Base-by-base conservation (phyloP, 2,888 invertebrate genomes). In the Limenitis camilla region DNA sequence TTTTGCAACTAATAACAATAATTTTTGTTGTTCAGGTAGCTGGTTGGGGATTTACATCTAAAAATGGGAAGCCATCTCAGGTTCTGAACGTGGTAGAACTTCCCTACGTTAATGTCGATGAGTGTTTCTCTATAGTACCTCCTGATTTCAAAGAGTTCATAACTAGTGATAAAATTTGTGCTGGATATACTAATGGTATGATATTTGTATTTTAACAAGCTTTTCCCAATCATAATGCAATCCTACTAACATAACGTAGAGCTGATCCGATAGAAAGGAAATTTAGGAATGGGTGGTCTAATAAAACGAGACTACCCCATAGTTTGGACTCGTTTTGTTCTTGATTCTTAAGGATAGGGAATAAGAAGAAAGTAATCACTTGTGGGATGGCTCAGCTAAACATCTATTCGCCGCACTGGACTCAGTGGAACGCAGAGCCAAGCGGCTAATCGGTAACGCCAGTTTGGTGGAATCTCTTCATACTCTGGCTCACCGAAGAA, bases 131-230 rank as follows among this genome's bases (percentile, higher is more conserved):
- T 0, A 38, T 49, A 0, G 55, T 65, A 0, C 63, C 71, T 0
- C 52, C 49, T 0, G 44, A 42, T 4, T 77, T 72, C 61, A 36
- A 56, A 0, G 65, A 61, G 35, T 68, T 62, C 56, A 66, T 80
- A 42, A 76, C 74, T 1, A 65, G 66, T 3, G 79, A 81, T 38
- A 80, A 80, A 51, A 66, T 79, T 11, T 81, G 80, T 49, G 77
- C 77, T 4, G 79, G 78, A 1, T 66, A 57, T 28, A 59, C 55
- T 0, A 74, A 71, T 42, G 74, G 78, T 78, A 41, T 56, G 65
- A 32, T 38, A 1, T 11, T 31, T 28, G 39, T 19, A 19, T 19
- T 19, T 19, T 19, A 19, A 8, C 10, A 39, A 11, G 2, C 35
- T 19, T 6, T 40, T 33, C n/a, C 27, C 31, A 42, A 40, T 40